phyloP scores from a whole-genome alignment of 2,888 invertebrate genomes.

The Neoaliturus tenellus region DNA sequence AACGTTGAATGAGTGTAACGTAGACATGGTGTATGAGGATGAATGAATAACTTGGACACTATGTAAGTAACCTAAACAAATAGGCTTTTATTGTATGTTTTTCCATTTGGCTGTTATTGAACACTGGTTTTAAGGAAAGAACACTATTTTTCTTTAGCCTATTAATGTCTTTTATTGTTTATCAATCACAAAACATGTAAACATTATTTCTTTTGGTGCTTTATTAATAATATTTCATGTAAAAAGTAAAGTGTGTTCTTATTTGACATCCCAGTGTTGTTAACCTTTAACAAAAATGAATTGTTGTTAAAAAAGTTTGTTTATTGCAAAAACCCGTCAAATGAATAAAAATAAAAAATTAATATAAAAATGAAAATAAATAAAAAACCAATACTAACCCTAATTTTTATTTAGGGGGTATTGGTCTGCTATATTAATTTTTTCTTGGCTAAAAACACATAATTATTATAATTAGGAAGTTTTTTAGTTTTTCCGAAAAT shows the following conservation, averaged over 20 bases:
- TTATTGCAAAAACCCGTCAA: constrained; percentile 33
- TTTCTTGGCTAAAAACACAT: constrained; percentile 1
- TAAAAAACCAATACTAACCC: background rate
- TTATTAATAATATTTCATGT: constrained; percentile 22
- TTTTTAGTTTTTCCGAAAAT: background rate
- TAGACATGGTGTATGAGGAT: constrained; percentile 1
- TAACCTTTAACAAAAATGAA: constrained; percentile 28
- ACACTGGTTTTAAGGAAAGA: constrained; percentile 33
- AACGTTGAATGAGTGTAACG: no score
- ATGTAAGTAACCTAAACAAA: constrained; percentile 7
- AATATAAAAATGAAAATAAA: background rate
- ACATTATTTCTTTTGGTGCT: constrained; percentile 1
- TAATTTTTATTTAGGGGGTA: background rate
- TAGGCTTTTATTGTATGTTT: constrained; percentile 9
- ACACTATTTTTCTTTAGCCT: constrained; percentile 16
- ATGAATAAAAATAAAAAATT: background rate
- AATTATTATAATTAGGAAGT: background rate
- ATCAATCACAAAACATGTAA: constrained; percentile 8
- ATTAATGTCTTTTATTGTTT: constrained; percentile 7
- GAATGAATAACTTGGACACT: constrained; percentile 32
- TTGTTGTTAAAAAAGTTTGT: constrained; percentile 1
- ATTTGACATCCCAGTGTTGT: constrained; percentile 13
- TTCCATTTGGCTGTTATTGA: background rate
- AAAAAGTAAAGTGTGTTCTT: constrained; percentile 21
- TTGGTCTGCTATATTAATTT: constrained; percentile 13